Evolutionary conservation across 2,797 vertebrate species (phyloP).

Genomic region (Poeciliopsis turneri): DNA sequence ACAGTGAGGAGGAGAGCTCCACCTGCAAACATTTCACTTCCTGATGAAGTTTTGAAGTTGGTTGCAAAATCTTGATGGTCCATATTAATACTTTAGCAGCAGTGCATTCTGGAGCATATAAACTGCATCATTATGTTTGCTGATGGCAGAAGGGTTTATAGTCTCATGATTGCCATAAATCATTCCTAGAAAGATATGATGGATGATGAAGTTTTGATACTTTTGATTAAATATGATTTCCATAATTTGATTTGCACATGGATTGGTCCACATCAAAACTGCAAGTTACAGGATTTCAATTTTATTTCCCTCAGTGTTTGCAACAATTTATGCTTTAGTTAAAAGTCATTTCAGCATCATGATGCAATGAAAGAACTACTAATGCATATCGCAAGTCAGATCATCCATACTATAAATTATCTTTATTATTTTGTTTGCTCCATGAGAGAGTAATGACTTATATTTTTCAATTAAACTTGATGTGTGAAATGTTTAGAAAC

Average conservation of each 20-base stretch:
- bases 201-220: neutral
- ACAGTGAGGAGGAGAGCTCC: neutral
- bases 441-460: neutral
- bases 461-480: neutral
- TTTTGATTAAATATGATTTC: neutral
- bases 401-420: neutral
- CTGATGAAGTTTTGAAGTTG: neutral
- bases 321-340: neutral
- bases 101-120: neutral
- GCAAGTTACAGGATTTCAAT: neutral
- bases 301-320: neutral
- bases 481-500: conserved; percentile 3
- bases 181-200: neutral
- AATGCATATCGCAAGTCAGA: neutral
- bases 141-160: neutral
- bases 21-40: neutral
- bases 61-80: neutral
- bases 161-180: neutral
- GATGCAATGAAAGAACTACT: neutral
- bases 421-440: neutral
- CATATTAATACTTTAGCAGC: neutral
- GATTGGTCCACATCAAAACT: neutral
- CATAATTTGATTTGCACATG: neutral
- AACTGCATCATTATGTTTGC: neutral
- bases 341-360: neutral